phyloP scores from a whole-genome alignment of 2,888 invertebrate genomes.

The Drosophila austrosaltans region DNA sequence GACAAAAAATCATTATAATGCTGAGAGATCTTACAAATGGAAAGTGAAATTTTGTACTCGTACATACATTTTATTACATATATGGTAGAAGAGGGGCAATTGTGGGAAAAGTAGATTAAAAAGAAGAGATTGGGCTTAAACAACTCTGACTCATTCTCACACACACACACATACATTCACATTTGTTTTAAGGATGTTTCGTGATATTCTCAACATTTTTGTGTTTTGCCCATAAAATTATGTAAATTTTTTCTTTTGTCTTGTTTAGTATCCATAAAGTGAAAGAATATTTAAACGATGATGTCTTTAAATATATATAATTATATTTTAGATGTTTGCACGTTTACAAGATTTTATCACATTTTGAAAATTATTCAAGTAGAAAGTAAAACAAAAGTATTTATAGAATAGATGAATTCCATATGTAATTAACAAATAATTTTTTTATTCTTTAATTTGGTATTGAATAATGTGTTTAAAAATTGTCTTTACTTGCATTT shows the following conservation, averaged over 20 bases:
- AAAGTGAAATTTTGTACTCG: background rate
- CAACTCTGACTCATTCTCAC: background rate
- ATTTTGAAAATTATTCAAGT: background rate
- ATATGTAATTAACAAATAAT: too few species aligned
- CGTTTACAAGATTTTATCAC: background rate
- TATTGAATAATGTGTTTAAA: too few species aligned
- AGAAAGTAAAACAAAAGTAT: too few species aligned
- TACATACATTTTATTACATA: too few species aligned
- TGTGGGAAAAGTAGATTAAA: background rate
- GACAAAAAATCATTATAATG: constrained; percentile 16
- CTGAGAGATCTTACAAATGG: constrained; percentile 8
- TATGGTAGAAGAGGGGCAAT: background rate
- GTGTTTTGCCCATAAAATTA: constrained; percentile 8
- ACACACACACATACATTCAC: too few species aligned
- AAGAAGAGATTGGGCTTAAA: constrained; percentile 10
- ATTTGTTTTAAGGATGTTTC: constrained; percentile 1
- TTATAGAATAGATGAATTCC: too few species aligned
- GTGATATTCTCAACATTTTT: constrained; percentile 11
- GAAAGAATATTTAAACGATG: background rate
- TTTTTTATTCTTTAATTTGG: too few species aligned
- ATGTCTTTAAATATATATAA: constrained; percentile 5
- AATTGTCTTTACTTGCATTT: too few species aligned
- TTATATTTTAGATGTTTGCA: background rate
- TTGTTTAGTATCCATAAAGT: constrained; percentile 21
- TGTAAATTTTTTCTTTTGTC: constrained; percentile 3